phyloP scores from a whole-genome alignment of 2,797 vertebrate genomes.

The Rhabdomys pumilio region DNA sequence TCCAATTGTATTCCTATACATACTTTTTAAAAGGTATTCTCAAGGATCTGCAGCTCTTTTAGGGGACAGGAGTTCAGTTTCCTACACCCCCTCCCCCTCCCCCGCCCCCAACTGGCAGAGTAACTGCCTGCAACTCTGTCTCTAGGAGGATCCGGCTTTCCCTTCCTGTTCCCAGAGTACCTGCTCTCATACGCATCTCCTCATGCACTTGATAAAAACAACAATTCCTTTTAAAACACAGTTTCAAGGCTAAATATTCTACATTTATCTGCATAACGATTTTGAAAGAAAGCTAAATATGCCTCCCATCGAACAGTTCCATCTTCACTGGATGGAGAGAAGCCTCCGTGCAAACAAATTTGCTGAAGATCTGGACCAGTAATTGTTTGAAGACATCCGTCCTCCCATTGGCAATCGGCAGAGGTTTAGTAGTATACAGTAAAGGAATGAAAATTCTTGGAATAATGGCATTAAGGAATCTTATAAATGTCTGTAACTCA shows the following conservation, averaged over 20 bases:
- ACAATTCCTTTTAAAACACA: background rate
- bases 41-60: background rate
- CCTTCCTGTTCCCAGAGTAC: too few relatives aligned
- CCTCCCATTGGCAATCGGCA: background rate
- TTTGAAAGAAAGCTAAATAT: slow-evolving; percentile 10
- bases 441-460: background rate
- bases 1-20: background rate
- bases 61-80: background rate
- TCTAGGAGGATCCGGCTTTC: background rate
- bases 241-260: slow-evolving; percentile 8
- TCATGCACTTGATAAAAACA: background rate
- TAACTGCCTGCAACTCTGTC: background rate
- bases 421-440: background rate
- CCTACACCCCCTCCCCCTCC: too few relatives aligned
- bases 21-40: background rate
- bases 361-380: background rate
- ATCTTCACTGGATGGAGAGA: background rate
- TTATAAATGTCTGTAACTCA: background rate
- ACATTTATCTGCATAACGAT: background rate
- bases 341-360: background rate
- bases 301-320: background rate
- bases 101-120: too few relatives aligned
- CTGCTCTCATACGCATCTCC: background rate
- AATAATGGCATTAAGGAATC: background rate
- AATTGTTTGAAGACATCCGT: background rate